Conservation (phyloP, 2,113 vertebrate genomes). For the Indicator maculatus region DNA sequence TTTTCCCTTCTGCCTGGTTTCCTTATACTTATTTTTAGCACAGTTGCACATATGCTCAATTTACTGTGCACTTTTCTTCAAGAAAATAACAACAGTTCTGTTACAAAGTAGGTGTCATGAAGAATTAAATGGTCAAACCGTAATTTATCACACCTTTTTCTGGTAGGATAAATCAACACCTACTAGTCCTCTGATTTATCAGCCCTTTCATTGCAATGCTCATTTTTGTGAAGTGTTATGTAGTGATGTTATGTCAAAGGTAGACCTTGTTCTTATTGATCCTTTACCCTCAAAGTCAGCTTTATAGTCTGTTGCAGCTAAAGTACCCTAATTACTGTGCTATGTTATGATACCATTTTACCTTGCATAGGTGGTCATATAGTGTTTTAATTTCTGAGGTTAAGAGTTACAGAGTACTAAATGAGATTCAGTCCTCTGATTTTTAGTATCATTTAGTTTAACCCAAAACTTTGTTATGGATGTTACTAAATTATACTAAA, state of each 20-base stretch:
- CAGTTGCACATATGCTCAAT: neutral
- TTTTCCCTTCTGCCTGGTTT: conserved; percentile 25
- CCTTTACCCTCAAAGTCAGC: neutral
- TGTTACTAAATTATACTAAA: neutral
- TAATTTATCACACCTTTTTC: conserved; percentile 31
- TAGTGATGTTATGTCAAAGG: conserved; percentile 27
- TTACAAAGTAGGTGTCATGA: conserved; percentile 29
- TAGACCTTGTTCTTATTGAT: conserved; percentile 37
- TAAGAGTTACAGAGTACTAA: neutral
- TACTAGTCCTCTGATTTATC: conserved; percentile 24
- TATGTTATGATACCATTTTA: neutral
- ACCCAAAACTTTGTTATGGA: neutral
- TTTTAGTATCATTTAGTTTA: neutral
- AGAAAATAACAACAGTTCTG: neutral
- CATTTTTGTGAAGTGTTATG: neutral
- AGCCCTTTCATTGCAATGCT: neutral
- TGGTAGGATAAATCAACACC: conserved; percentile 38
- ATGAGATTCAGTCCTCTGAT: neutral
- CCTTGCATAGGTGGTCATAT: neutral
- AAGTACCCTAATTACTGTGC: neutral
- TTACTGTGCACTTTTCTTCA: neutral
- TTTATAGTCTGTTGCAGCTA: neutral
- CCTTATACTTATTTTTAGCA: neutral
- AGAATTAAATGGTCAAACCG: neutral
- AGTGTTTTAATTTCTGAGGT: neutral